Conservation (phyloP, 2,113 vertebrate species). For the Bubo blakistoni region DNA sequence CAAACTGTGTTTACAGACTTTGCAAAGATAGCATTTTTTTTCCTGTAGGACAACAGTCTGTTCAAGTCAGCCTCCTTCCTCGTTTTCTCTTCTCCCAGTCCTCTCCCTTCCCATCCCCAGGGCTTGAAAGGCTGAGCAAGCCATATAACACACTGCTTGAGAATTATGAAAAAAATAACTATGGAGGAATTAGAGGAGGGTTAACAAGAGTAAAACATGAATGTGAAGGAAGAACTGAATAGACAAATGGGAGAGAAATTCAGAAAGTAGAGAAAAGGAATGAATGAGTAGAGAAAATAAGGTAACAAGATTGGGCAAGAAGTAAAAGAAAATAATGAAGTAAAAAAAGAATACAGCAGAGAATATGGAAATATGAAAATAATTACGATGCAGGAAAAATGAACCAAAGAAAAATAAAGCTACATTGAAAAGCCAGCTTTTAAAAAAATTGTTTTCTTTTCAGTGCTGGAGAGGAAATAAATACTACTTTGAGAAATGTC, state of each 20-base stretch:
- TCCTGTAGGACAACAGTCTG: background rate
- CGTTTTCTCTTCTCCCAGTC: constrained; percentile 13
- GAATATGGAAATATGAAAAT: background rate
- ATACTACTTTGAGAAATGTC: background rate
- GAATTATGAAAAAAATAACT: background rate
- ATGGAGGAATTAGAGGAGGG: background rate
- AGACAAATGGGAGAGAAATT: background rate
- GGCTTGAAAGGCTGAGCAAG: background rate
- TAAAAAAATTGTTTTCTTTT: background rate
- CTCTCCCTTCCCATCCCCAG: constrained; percentile 1
- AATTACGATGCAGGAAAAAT: background rate
- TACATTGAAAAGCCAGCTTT: background rate
- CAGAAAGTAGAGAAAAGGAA: background rate
- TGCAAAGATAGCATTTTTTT: constrained; percentile 61
- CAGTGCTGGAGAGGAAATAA: background rate
- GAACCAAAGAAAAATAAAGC: background rate
- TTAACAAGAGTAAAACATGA: background rate
- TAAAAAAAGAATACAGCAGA: background rate
- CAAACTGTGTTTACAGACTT: background rate
- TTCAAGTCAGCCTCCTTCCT: background rate
- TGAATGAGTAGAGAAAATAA: background rate
- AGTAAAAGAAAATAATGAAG: background rate
- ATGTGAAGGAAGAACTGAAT: background rate
- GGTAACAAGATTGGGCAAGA: background rate
- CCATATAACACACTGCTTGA: background rate